A percentile compares a stretch with the other conserved stretches of the same genome.
phyloP scores from a whole-genome alignment of 2,797 vertebrate species.

The Ciconia nigra region DNA sequence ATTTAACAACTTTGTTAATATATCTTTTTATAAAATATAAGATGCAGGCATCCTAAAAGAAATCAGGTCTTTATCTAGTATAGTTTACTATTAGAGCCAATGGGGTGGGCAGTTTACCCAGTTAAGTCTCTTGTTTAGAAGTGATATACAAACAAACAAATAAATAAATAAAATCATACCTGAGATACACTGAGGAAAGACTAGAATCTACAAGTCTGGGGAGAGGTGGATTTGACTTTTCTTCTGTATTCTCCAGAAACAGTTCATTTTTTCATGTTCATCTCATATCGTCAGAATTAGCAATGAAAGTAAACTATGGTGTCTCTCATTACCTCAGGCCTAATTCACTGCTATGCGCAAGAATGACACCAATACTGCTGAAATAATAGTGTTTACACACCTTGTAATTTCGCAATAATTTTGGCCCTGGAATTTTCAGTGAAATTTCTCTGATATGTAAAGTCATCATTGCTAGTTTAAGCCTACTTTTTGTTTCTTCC shows the following conservation, averaged over 20 bases:
- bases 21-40: neutral
- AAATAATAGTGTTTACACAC: neutral
- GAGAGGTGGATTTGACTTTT: neutral
- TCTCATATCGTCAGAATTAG: neutral
- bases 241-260: neutral
- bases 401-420: neutral
- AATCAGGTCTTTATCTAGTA: neutral
- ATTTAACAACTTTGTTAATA: neutral
- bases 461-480: neutral
- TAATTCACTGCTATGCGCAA: neutral
- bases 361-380: neutral
- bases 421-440: neutral
- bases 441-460: neutral
- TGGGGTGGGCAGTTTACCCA: neutral
- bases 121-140: neutral
- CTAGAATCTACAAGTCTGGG: neutral
- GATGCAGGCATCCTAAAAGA: neutral
- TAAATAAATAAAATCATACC: neutral
- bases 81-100: neutral
- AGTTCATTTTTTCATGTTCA: neutral
- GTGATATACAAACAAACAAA: neutral
- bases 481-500: neutral
- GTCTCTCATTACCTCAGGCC: neutral
- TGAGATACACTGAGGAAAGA: neutral
- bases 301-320: neutral